phyloP scores from a whole-genome alignment of 2,113 vertebrate species.

The Empidonax traillii region DNA sequence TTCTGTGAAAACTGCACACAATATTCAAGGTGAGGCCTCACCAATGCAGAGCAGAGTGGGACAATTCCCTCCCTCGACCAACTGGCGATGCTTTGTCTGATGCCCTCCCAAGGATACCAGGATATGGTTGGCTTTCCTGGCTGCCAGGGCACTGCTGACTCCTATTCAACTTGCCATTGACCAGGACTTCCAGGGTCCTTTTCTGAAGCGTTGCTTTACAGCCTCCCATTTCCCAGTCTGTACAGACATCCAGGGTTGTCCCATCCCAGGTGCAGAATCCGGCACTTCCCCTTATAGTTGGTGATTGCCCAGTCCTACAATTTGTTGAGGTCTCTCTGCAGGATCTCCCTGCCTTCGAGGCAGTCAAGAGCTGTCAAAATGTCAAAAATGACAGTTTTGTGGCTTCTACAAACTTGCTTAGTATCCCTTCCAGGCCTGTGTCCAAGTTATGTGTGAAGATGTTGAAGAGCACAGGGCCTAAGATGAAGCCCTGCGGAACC shows the following conservation, averaged over 20 bases:
- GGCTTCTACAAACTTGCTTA: not conserved
- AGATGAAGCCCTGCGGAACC: not conserved
- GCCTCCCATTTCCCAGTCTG: not conserved
- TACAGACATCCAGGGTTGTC: not conserved
- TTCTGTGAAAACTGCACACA: not conserved
- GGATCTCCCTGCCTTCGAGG: not conserved
- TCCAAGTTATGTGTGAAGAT: not conserved
- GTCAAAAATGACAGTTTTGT: not conserved
- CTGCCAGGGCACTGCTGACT: not conserved
- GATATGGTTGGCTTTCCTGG: not conserved
- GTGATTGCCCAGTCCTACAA: not conserved
- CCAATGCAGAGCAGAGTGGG: not conserved
- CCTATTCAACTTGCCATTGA: not conserved
- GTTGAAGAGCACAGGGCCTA: not conserved
- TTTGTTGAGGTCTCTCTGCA: not conserved
- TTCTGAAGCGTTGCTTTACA: not conserved
- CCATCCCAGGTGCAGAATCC: not conserved
- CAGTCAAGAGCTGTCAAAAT: not conserved
- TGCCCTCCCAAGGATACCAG: no score
- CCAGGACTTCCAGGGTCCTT: not conserved
- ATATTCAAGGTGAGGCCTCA: not conserved
- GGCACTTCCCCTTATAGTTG: not conserved
- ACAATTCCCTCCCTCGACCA: not conserved
- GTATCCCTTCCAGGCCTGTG: not conserved
- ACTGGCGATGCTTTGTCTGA: not conserved